phyloP scores from a whole-genome alignment of 2,797 vertebrate genomes.

The Percopsis omiscomaycus region DNA sequence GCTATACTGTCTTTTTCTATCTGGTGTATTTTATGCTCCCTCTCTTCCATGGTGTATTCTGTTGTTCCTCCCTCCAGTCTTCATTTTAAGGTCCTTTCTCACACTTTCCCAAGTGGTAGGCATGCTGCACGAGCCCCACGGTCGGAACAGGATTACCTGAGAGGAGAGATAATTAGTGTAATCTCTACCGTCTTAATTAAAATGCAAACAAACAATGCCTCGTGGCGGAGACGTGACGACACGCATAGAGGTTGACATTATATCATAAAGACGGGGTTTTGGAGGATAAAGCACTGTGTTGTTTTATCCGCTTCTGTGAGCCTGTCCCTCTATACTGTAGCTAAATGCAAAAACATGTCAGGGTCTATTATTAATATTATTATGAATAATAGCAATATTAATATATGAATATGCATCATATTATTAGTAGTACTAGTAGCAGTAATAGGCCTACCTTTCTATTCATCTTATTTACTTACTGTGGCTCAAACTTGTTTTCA shows the following conservation, averaged over 20 bases:
- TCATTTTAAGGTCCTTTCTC: conserved; percentile 23
- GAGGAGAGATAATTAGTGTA: conserved; percentile 49
- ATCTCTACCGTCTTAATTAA: conserved; percentile 47
- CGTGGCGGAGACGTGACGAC: conserved; percentile 12
- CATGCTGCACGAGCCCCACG: conserved; percentile 32
- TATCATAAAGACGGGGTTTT: conserved; percentile 13
- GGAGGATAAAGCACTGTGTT: neutral
- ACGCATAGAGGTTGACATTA: conserved; percentile 28
- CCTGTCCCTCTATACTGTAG: too few relatives aligned
- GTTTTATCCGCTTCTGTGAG: neutral
- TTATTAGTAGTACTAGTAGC: too few relatives aligned
- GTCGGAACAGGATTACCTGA: conserved; percentile 46
- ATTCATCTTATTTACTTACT: too few relatives aligned
- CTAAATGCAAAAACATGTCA: too few relatives aligned
- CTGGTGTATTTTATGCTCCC: conserved; percentile 8
- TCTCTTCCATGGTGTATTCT: conserved; percentile 18
- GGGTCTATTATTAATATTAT: conserved; percentile 1
- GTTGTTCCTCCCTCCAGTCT: conserved; percentile 13
- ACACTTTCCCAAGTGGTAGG: conserved; percentile 7
- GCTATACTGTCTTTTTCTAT: conserved; percentile 21
- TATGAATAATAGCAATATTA: too few relatives aligned
- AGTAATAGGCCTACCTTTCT: too few relatives aligned
- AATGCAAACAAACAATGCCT: conserved; percentile 27
- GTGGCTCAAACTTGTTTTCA: too few relatives aligned
- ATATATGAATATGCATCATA: too few relatives aligned